A percentile compares a stretch with the other conserved stretches of the same genome.
phyloP scores from a whole-genome alignment of 2,888 invertebrate species.

The Ophion slaviceki region DNA sequence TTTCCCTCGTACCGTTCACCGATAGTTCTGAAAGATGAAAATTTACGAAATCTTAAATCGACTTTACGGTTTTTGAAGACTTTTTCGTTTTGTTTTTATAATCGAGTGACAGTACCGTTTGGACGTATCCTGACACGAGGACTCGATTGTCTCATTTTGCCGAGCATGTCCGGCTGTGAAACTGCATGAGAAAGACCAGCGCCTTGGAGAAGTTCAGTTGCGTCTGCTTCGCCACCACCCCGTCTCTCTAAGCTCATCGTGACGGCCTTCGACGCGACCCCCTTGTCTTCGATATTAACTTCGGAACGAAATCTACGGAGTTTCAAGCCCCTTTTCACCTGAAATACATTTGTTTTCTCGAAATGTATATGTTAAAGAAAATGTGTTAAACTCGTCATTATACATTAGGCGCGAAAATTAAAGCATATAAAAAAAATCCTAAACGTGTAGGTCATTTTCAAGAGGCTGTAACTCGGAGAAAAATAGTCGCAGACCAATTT shows the following conservation, averaged over 20 bases:
- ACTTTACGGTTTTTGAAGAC: neutral
- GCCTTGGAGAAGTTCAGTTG: conserved; percentile 82
- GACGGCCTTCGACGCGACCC: conserved; percentile 75
- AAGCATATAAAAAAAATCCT: no score
- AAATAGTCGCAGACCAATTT: no score
- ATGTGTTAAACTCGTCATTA: no score
- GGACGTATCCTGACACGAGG: conserved; percentile 77
- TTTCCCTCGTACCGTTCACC: conserved; percentile 78
- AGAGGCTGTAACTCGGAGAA: no score
- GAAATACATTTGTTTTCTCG: conserved; percentile 12
- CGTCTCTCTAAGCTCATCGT: conserved; percentile 79
- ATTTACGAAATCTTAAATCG: neutral
- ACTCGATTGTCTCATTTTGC: conserved; percentile 77
- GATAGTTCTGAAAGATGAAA: conserved; percentile 74
- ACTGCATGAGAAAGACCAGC: conserved; percentile 82
- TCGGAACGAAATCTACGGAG: conserved; percentile 83
- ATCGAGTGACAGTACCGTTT: conserved; percentile 71
- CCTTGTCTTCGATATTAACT: conserved; percentile 82
- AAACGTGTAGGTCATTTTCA: no score
- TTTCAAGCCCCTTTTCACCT: conserved; percentile 82
- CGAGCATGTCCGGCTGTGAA: conserved; percentile 83
- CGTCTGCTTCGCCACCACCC: conserved; percentile 82
- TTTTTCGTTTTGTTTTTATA: neutral
- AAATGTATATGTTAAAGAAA: no score
- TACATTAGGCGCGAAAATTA: no score